A percentile compares a stretch with the other conserved stretches of the same genome.
phyloP scores from a whole-genome alignment of 2,888 invertebrate genomes.

The Dascillus cervinus region DNA sequence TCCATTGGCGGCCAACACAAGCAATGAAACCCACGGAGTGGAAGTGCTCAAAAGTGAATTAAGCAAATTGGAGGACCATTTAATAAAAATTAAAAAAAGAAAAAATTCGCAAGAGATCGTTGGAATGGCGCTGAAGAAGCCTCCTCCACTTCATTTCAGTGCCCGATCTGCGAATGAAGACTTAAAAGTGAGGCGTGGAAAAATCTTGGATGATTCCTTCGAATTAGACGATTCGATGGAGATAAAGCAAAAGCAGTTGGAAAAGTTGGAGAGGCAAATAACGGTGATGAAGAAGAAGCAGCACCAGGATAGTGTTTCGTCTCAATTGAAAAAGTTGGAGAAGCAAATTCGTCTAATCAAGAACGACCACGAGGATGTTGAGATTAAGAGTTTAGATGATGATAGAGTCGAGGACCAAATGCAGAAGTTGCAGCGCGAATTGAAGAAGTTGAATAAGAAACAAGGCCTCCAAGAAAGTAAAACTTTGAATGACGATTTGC shows the following conservation, averaged over 20 bases:
- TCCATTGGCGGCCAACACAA: conserved; percentile 1
- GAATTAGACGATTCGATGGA: conserved; percentile 1
- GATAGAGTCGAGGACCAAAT: conserved; percentile 18
- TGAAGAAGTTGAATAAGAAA: conserved; percentile 19
- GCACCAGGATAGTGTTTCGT: too few relatives aligned
- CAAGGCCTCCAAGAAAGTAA: conserved; percentile 18
- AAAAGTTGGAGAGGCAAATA: conserved; percentile 8
- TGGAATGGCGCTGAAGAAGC: conserved; percentile 1
- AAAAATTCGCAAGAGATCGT: background rate
- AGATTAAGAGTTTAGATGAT: conserved; percentile 8
- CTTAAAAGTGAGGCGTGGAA: background rate
- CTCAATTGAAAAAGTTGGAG: conserved; percentile 6
- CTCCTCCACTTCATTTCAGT: too few relatives aligned
- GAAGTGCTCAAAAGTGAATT: conserved; percentile 1
- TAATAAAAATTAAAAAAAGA: background rate
- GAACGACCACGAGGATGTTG: conserved; percentile 9
- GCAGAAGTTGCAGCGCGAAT: conserved; percentile 17
- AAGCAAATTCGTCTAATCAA: conserved; percentile 10
- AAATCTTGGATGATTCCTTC: too few relatives aligned
- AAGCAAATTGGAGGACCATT: conserved; percentile 2
- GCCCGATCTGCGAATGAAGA: too few relatives aligned
- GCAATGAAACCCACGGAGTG: background rate
- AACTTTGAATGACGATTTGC: conserved; percentile 20
- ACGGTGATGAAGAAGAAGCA: too few relatives aligned
- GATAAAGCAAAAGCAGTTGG: conserved; percentile 6